phyloP scores from a whole-genome alignment of 2,113 vertebrate species.

The Pseudorasbora parva region DNA sequence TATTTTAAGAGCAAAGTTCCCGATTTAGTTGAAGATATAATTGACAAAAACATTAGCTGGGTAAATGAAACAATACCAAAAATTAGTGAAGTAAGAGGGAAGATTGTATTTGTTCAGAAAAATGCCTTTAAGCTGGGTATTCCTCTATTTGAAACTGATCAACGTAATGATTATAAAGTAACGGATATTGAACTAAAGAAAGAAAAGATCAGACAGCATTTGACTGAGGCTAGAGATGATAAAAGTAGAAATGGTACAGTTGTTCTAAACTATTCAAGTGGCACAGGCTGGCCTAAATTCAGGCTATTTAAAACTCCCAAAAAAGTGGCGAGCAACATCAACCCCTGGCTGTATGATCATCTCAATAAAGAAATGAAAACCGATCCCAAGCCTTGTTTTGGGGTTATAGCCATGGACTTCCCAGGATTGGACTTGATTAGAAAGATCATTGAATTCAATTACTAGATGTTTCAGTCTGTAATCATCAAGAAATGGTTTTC shows the following conservation, averaged over 20 bases:
- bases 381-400: slow-evolving; percentile 67
- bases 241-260: slow-evolving; percentile 23
- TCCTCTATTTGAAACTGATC: slow-evolving; percentile 55
- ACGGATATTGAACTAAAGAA: slow-evolving; percentile 57
- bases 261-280: slow-evolving; percentile 75
- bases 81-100: slow-evolving; percentile 73
- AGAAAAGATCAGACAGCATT: slow-evolving; percentile 46
- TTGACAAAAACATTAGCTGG: slow-evolving; percentile 66
- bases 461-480: background rate
- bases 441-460: slow-evolving; percentile 71
- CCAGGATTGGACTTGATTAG: slow-evolving; percentile 72
- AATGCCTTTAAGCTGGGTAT: slow-evolving; percentile 54
- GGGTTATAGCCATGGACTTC: slow-evolving; percentile 79
- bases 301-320: slow-evolving; percentile 68
- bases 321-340: slow-evolving; percentile 73
- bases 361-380: slow-evolving; percentile 55
- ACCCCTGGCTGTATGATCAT: slow-evolving; percentile 74
- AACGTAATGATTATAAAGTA: slow-evolving; percentile 58
- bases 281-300: slow-evolving; percentile 72
- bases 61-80: slow-evolving; percentile 65
- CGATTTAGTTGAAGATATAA: slow-evolving; percentile 58
- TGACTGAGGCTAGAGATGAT: slow-evolving; percentile 49
- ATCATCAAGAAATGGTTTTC: no score
- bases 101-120: slow-evolving; percentile 77
- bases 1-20: slow-evolving; percentile 57